These are phyloP conservation scores for Dioctria linearis DNA, from an alignment of 2,888 invertebrate genomes.

Conservation along the genomic window DNA sequence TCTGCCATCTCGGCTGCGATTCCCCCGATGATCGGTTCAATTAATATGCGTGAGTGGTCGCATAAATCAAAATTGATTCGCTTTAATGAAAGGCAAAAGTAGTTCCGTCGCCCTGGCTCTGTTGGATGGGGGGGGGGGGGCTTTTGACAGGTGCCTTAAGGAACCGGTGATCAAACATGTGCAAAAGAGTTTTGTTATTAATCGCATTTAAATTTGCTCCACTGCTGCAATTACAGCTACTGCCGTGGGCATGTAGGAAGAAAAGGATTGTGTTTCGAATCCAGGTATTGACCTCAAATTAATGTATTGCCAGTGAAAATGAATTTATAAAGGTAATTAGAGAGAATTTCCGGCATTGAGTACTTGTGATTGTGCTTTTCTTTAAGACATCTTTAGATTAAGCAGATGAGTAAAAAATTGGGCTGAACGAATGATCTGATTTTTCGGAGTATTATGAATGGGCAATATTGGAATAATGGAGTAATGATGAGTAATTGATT, in stretches of 20 bases:
- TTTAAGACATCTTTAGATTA: too few species aligned
- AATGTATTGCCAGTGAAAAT: too few species aligned
- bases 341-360: too few species aligned
- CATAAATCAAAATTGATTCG: slow-evolving; percentile 54
- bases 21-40: slow-evolving; percentile 28
- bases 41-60: slow-evolving; percentile 54
- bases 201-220: slow-evolving; percentile 39
- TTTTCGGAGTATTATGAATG: too few species aligned
- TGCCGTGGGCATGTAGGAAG: not conserved
- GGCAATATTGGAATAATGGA: too few species aligned
- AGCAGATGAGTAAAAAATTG: too few species aligned
- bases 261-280: not conserved
- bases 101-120: not conserved
- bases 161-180: not conserved
- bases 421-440: too few species aligned
- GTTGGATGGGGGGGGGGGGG: not conserved
- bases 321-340: too few species aligned
- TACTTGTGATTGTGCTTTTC: too few species aligned
- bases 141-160: slow-evolving; percentile 1
- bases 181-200: slow-evolving; percentile 28
- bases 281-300: not conserved
- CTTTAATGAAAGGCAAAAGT: slow-evolving; percentile 50
- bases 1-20: not conserved
- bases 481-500: too few species aligned
- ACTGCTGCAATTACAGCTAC: slow-evolving; percentile 12